Evolutionary conservation across 2,888 invertebrate species (phyloP).

Genomic region (Aspidiotus rigidus): DNA sequence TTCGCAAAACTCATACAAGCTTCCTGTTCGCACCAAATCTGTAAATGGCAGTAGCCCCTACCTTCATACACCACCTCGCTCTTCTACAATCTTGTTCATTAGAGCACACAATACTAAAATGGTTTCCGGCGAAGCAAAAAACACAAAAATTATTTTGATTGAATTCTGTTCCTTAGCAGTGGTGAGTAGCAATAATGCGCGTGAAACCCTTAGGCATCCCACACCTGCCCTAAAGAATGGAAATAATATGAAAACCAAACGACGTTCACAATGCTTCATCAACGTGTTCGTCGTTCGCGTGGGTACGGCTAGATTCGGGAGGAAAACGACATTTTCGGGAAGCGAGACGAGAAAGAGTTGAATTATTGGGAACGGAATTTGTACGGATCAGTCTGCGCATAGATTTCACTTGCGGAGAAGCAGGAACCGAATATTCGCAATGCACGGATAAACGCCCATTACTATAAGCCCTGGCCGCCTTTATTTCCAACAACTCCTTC

Average conservation of each 20-base stretch:
- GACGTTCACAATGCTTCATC: no score
- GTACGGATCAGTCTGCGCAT: conserved; percentile 29
- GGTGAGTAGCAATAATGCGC: background rate
- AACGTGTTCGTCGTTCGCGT: no score
- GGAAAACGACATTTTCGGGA: conserved; percentile 17
- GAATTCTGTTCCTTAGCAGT: no score
- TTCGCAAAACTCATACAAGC: no score
- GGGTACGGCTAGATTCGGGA: background rate
- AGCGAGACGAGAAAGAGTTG: conserved; percentile 20
- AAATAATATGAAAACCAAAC: background rate
- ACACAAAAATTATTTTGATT: no score
- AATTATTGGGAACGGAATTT: conserved; percentile 32
- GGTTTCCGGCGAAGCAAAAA: no score
- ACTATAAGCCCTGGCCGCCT: conserved; percentile 33
- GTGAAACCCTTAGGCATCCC: background rate
- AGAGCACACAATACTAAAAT: no score
- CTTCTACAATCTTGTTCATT: no score
- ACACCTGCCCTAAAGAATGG: conserved; percentile 1
- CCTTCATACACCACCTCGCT: no score
- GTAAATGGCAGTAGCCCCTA: no score
- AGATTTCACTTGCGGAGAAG: conserved; percentile 30
- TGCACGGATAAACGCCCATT: conserved; percentile 20
- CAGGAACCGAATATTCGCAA: conserved; percentile 32
- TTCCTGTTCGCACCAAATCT: no score
- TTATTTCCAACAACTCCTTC: conserved; percentile 37